A percentile compares a stretch with the other conserved stretches of the same genome.
phyloP scores from a whole-genome alignment of 2,888 invertebrate genomes.

The Coelopa pilipes region DNA sequence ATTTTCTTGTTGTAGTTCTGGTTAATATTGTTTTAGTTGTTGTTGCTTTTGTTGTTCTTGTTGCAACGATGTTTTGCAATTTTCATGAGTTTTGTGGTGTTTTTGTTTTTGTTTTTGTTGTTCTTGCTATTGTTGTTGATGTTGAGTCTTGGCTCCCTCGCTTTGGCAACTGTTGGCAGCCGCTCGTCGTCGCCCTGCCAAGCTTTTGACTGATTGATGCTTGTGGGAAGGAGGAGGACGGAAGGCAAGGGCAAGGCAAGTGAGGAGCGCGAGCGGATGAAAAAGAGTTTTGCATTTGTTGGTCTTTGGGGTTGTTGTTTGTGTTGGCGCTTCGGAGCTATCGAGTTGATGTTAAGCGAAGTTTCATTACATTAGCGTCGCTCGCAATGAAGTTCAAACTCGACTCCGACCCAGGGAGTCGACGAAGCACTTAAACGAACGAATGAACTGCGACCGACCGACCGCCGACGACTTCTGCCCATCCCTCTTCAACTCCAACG shows the following conservation, averaged over 20 bases:
- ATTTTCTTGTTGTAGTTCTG: neutral
- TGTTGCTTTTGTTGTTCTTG: no score
- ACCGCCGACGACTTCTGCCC: no score
- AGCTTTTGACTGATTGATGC: slow-evolving; percentile 28
- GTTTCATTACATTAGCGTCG: slow-evolving; percentile 19
- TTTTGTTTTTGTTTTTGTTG: no score
- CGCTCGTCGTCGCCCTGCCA: neutral
- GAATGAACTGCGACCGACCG: no score
- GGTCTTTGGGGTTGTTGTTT: neutral
- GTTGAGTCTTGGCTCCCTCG: no score
- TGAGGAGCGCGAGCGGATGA: neutral
- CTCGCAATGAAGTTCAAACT: slow-evolving; percentile 18
- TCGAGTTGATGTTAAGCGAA: slow-evolving; percentile 10
- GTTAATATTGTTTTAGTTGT: no score
- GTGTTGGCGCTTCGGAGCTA: neutral
- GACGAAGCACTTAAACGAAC: no score
- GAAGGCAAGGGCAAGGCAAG: neutral
- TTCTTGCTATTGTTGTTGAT: no score
- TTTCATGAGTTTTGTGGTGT: neutral
- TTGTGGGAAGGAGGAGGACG: neutral
- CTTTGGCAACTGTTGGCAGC: slow-evolving; percentile 14
- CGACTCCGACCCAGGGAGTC: no score
- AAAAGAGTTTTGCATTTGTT: neutral
- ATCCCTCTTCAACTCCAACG: no score
- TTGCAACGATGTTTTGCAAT: neutral